Conservation (phyloP, 2,888 invertebrate species). For the Synanthedon andrenaeformis region DNA sequence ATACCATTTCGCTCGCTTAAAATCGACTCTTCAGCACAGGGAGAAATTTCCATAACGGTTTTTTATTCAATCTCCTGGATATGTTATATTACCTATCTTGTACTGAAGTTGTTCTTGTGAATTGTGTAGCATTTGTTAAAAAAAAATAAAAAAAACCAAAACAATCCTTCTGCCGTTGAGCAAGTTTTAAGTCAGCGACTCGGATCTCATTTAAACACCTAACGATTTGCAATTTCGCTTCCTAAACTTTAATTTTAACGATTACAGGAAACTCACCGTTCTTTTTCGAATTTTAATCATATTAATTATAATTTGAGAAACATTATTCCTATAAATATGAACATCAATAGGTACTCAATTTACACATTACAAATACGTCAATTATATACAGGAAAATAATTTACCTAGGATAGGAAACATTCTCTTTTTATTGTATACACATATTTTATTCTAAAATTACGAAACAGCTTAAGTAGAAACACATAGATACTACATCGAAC, state of each 20-base stretch:
- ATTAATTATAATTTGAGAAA: conserved; percentile 25
- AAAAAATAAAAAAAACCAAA: too few species aligned
- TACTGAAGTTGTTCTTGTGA: too few species aligned
- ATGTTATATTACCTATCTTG: too few species aligned
- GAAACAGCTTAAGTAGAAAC: conserved; percentile 55
- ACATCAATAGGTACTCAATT: conserved; percentile 66
- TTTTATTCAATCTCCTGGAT: too few species aligned
- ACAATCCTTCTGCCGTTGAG: too few species aligned
- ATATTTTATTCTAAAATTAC: conserved; percentile 48
- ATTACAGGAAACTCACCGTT: conserved; percentile 69
- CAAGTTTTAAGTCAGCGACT: too few species aligned
- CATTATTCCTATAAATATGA: conserved; percentile 51
- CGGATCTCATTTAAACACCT: conserved; percentile 34
- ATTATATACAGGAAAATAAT: conserved; percentile 55
- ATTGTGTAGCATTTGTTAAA: too few species aligned
- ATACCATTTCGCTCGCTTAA: too few species aligned
- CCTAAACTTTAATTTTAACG: conserved; percentile 55
- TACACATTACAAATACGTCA: conserved; percentile 51
- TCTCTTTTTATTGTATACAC: conserved; percentile 56
- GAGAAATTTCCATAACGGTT: conserved; percentile 23
- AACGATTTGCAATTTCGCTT: conserved; percentile 58
- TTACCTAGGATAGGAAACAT: conserved; percentile 63
- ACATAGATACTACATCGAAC: conserved; percentile 50
- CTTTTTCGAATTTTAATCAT: conserved; percentile 28
- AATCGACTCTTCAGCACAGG: too few species aligned